Conservation (phyloP, 1,140 invertebrate species). For the Cyphomyrmex costatus region DNA sequence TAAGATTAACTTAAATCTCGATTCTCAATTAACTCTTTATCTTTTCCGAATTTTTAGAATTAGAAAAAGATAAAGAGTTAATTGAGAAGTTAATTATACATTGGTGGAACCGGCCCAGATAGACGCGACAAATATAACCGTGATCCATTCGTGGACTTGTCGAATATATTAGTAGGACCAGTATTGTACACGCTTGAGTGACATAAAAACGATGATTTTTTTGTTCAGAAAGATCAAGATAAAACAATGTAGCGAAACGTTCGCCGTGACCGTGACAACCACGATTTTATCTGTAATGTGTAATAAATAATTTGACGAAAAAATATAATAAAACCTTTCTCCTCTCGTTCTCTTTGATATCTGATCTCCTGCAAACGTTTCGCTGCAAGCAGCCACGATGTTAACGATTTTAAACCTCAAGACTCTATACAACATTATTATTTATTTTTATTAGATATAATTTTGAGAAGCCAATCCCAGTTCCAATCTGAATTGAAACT, state of each 20-base stretch:
- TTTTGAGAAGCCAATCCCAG: not conserved
- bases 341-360: not conserved
- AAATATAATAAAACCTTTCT: not conserved
- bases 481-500: not conserved
- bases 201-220: not conserved
- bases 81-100: no score
- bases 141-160: not conserved
- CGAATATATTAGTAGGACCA: not conserved
- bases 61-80: no score
- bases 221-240: not conserved
- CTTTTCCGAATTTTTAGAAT: no score
- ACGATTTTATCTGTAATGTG: slow-evolving; percentile 5
- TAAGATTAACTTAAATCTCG: no score
- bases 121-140: not conserved
- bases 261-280: not conserved
- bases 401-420: not conserved
- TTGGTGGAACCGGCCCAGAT: not conserved
- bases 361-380: not conserved
- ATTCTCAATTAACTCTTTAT: no score
- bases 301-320: slow-evolving; percentile 38
- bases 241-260: not conserved
- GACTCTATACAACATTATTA: not conserved
- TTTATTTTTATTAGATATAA: not conserved
- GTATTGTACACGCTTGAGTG: not conserved
- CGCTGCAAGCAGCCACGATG: not conserved